These are phyloP conservation scores for Hirtodrosophila duncani DNA, from an alignment of 2,888 invertebrate species.

Conservation along the genomic window DNA sequence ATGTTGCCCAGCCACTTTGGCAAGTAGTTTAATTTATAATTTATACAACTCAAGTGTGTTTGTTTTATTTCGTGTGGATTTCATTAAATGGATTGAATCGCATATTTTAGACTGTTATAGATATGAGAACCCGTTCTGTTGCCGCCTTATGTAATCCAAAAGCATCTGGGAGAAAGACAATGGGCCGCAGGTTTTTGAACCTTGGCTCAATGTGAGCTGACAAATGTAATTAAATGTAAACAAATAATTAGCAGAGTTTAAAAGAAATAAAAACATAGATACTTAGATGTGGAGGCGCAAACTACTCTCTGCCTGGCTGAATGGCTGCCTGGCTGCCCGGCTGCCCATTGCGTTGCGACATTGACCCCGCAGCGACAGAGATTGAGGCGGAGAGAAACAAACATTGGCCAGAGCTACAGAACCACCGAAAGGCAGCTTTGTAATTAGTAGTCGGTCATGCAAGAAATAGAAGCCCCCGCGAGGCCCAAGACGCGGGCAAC, in stretches of 20 bases:
- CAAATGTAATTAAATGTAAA: conserved; percentile 26
- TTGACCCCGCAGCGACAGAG: conserved; percentile 58
- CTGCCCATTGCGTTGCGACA: conserved; percentile 64
- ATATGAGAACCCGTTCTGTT: conserved; percentile 6
- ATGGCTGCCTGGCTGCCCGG: background rate
- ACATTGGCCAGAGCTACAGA: conserved; percentile 13
- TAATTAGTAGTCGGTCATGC: conserved; percentile 76
- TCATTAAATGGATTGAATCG: conserved; percentile 45
- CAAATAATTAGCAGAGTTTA: conserved; percentile 19
- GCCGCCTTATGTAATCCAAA: conserved; percentile 26
- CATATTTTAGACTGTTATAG: conserved; percentile 6
- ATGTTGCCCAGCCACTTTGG: conserved; percentile 66
- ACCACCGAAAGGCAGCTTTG: conserved; percentile 37
- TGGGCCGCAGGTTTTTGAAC: conserved; percentile 33
- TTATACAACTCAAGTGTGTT: conserved; percentile 47
- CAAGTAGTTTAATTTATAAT: conserved; percentile 56
- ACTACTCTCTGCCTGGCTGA: conserved; percentile 1
- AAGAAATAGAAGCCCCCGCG: conserved; percentile 61
- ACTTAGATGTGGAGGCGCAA: conserved; percentile 1
- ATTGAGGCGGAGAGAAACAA: conserved; percentile 10
- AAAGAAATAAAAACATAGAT: conserved; percentile 15
- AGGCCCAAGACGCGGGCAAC: conserved; percentile 20
- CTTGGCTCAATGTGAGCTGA: conserved; percentile 6
- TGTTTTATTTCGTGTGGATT: conserved; percentile 32
- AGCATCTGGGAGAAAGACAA: background rate